Evolutionary conservation across 2,113 vertebrate genomes (phyloP).

Genomic region (Fregata magnificens): DNA sequence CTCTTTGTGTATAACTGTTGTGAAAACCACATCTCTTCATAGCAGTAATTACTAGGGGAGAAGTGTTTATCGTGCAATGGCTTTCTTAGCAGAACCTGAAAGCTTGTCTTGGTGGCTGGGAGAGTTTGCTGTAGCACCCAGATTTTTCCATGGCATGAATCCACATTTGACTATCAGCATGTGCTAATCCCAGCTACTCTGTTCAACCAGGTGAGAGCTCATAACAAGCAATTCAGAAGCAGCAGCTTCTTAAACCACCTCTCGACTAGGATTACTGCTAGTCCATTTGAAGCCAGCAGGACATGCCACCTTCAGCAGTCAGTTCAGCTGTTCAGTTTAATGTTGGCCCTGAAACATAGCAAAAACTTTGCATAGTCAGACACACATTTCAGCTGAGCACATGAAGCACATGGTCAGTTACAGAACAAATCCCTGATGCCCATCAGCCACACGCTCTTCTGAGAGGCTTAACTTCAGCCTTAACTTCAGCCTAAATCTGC

Average conservation of each 20-base stretch:
- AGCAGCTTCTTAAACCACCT: not conserved
- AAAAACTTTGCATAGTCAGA: not conserved
- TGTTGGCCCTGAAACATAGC: not conserved
- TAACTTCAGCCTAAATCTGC: not conserved
- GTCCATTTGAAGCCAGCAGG: not conserved
- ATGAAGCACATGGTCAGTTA: not conserved
- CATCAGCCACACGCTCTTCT: fast-evolving
- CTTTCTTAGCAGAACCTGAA: not conserved
- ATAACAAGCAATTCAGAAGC: not conserved
- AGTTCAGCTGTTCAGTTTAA: not conserved
- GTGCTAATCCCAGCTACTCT: not conserved
- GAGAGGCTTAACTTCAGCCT: not conserved
- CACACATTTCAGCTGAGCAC: not conserved
- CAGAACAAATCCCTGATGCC: not conserved
- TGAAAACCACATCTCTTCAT: not conserved
- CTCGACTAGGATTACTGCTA: not conserved
- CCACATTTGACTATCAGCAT: not conserved
- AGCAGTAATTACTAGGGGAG: not conserved
- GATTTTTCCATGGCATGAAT: not conserved
- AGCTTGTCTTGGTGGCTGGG: not conserved
- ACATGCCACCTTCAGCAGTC: not conserved
- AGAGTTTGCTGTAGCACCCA: not conserved
- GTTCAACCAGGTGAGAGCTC: not conserved
- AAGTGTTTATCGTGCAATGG: not conserved
- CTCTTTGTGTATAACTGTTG: not conserved